Evolutionary conservation across 2,113 vertebrate genomes (phyloP), one percentile per base, ranked within the genome.

Genomic region (Sinocyclocheilus rhinocerous): DNA sequence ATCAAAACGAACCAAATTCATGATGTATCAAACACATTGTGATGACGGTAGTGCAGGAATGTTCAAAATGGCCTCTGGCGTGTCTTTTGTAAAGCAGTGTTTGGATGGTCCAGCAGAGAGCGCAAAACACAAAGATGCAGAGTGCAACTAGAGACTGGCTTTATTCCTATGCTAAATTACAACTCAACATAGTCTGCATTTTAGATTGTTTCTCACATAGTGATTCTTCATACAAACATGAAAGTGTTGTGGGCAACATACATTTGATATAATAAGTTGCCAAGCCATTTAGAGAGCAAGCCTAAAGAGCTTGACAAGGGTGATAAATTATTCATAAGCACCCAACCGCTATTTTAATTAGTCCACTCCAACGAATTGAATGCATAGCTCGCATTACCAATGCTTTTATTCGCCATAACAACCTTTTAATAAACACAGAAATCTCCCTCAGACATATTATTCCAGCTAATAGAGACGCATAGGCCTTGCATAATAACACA

Each of bases 11-110:
- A 57, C 11, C 50, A 61, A 29, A 72, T 16, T 26, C 3, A 12
- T 57, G 63, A 18, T 2, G 20, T 48, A 80, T 61, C 22, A 85
- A 45, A 79, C 50, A 59, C 63, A 39, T 9, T 88, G 87, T 88
- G 90, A n/a, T 86, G 79, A 45, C 9, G 7, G 24, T 15, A 26
- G 72, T 26, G 42, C 20, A 13, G 26, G 76, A 89, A 89, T 77
- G 83, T 89, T 93, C 93, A 95, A 95, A 95, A 95, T 95, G 94
- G 94, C 94, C 92, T 88, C 94, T 93, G 92, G 92, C 91, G 89
- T 65, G 36, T 86, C 55, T 77, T 82, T 76, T 61, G 20, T 81
- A 33, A 87, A 84, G 80, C 67, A 78, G 15, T 84, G 91, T 26
- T 83, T 57, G 13, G 0, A 9, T 55, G 45, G 20, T 4, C 67